Percentiles rank a stretch among this genome's conserved stretches.
phyloP scores from a whole-genome alignment of 2,113 vertebrate genomes.

The Hippocampus mohnikei region DNA sequence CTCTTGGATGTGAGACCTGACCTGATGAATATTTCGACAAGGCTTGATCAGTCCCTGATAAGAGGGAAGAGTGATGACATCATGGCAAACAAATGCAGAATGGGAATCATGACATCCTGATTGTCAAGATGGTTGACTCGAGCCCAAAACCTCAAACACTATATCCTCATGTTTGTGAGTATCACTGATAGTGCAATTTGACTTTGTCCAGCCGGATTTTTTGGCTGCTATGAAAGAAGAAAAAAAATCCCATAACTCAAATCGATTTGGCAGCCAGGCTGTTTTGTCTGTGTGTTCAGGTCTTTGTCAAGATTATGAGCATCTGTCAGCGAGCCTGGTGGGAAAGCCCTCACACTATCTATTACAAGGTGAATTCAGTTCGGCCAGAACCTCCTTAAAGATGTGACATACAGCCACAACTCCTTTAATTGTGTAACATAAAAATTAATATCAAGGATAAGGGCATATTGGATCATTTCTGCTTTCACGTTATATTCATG shows the following conservation, averaged over 20 bases:
- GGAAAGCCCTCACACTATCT: conserved; percentile 22
- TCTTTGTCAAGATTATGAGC: conserved; percentile 28
- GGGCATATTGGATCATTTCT: conserved; percentile 1
- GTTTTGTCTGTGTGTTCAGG: conserved; percentile 16
- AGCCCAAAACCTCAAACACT: neutral
- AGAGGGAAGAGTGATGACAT: too few relatives aligned
- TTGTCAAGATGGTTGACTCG: neutral
- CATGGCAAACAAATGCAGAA: too few relatives aligned
- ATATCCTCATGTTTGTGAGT: too few relatives aligned
- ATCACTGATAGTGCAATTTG: conserved; percentile 1
- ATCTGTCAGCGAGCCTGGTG: conserved; percentile 2
- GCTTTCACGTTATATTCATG: too few relatives aligned
- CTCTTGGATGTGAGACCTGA: too few relatives aligned
- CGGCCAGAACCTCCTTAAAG: neutral
- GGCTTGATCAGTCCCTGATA: too few relatives aligned
- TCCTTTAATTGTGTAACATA: neutral
- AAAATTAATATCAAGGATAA: conserved; percentile 24
- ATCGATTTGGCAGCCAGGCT: conserved; percentile 15
- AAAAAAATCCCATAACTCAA: neutral
- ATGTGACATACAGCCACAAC: neutral
- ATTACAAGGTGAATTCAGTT: conserved; percentile 4
- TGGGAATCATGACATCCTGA: too few relatives aligned
- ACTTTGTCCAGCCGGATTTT: conserved; percentile 4
- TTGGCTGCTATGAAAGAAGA: conserved; percentile 12
- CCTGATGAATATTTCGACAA: too few relatives aligned